These are phyloP conservation scores for Drosophila nr. perissopoda DNA, from an alignment of 2,888 invertebrate genomes.

Conservation along the genomic window DNA sequence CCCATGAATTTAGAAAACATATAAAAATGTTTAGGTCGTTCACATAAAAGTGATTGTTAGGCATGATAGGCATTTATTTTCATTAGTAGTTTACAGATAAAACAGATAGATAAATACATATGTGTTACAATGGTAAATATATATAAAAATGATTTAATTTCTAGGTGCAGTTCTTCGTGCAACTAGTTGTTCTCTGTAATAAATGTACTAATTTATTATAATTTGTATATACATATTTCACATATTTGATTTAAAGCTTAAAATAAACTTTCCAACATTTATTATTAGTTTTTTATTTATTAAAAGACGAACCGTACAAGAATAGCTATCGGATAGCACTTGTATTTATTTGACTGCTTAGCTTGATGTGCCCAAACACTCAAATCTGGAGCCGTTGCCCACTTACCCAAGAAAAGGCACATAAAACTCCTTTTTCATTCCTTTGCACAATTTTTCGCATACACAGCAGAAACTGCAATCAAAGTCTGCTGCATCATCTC, in stretches of 20 bases:
- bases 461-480: constrained; percentile 76
- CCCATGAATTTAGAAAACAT: neutral
- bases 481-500: constrained; percentile 54
- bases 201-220: neutral
- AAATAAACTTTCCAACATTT: neutral
- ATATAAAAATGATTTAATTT: neutral
- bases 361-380: constrained; percentile 13
- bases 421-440: constrained; percentile 2
- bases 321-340: constrained; percentile 3
- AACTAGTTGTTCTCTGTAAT: neutral
- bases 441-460: constrained; percentile 48
- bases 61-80: neutral
- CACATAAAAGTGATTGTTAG: neutral
- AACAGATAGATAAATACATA: neutral
- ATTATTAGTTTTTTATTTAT: neutral
- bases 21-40: neutral
- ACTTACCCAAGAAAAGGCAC: constrained; percentile 10
- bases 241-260: neutral
- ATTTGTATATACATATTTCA: neutral
- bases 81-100: neutral
- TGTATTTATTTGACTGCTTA: constrained; percentile 10
- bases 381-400: constrained; percentile 26
- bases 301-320: neutral
- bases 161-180: neutral
- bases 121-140: neutral